phyloP scores from a whole-genome alignment of 35 echinoderm and acorn worm genomes.

The Apostichopus californicus region DNA sequence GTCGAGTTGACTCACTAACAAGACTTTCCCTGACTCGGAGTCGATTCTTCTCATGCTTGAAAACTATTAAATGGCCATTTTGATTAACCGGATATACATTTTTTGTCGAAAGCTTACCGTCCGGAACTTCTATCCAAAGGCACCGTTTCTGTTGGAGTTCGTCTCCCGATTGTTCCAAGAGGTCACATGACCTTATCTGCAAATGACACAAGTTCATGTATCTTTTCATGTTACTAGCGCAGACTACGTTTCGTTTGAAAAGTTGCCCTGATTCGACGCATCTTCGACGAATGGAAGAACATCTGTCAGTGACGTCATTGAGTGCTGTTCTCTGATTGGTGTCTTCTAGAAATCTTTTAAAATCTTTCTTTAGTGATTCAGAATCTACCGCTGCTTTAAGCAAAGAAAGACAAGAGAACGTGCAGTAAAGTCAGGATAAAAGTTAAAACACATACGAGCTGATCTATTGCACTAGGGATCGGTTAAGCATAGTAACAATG shows the following conservation, averaged over 20 bases:
- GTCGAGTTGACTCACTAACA: no score
- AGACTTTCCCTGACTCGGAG: no score
- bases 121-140: background rate
- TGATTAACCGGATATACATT: no score
- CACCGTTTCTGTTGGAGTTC: background rate
- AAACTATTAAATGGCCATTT: no score
- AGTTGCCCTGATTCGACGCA: slow-evolving; percentile 2
- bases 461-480: no score
- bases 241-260: slow-evolving; percentile 15
- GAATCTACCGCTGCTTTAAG: background rate
- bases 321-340: background rate
- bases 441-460: no score
- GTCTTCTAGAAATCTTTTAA: background rate
- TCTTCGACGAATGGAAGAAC: background rate
- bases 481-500: no score
- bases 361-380: background rate
- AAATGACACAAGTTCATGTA: slow-evolving; percentile 15
- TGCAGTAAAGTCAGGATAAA: no score
- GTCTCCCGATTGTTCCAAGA: background rate
- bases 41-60: no score
- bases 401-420: no score
- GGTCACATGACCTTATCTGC: slow-evolving; percentile 14
- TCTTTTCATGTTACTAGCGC: slow-evolving; percentile 25
- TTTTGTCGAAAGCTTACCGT: background rate
- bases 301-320: slow-evolving; percentile 2